phyloP scores from a whole-genome alignment of 1,140 invertebrate genomes.

The Sycophaga agraensis region DNA sequence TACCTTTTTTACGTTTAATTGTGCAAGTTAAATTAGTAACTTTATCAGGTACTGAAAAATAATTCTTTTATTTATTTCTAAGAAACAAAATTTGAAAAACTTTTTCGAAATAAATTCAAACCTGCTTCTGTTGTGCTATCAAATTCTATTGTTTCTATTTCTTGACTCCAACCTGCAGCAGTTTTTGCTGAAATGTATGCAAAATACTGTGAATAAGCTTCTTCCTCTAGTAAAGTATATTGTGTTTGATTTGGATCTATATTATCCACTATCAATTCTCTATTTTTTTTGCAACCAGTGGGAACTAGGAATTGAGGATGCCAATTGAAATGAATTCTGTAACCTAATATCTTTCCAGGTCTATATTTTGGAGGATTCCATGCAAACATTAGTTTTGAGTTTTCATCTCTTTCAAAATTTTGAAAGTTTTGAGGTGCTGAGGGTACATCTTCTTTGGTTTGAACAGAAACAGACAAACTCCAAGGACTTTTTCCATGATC shows the following conservation, averaged over 20 bases:
- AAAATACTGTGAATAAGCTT: slow-evolving; percentile 37
- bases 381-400: slow-evolving; percentile 23
- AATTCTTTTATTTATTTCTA: neutral
- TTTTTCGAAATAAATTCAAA: neutral
- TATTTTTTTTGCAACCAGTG: slow-evolving; percentile 26
- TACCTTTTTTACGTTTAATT: slow-evolving; percentile 24
- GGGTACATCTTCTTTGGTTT: slow-evolving; percentile 40
- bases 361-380: slow-evolving; percentile 42
- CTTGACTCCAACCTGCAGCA: slow-evolving; percentile 39
- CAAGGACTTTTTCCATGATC: slow-evolving; percentile 30
- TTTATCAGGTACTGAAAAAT: slow-evolving; percentile 37
- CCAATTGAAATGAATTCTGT: slow-evolving; percentile 40
- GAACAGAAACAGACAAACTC: slow-evolving; percentile 27
- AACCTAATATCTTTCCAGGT: slow-evolving; percentile 37
- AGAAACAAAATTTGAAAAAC: neutral
- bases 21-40: slow-evolving; percentile 37
- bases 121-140: slow-evolving; percentile 12
- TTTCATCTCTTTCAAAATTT: neutral
- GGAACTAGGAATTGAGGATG: slow-evolving; percentile 32
- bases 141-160: slow-evolving; percentile 6
- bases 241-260: slow-evolving; percentile 7
- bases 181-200: slow-evolving; percentile 41
- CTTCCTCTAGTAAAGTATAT: slow-evolving; percentile 11
- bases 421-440: slow-evolving; percentile 32
- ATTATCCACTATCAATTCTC: slow-evolving; percentile 6